phyloP scores from a whole-genome alignment of 2,113 vertebrate genomes.

The Tor tambroides region DNA sequence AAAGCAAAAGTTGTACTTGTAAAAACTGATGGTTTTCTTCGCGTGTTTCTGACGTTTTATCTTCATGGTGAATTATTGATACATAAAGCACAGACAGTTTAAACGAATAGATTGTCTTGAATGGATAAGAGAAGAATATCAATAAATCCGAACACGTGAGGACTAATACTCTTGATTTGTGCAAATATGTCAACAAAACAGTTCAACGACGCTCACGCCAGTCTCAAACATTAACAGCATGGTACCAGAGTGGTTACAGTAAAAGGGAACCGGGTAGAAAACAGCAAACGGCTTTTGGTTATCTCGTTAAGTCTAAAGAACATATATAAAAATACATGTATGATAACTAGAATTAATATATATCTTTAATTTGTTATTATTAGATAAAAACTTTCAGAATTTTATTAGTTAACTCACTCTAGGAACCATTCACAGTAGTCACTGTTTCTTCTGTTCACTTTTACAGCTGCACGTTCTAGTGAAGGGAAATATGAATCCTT shows the following conservation, averaged over 20 bases:
- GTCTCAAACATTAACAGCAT: constrained; percentile 13
- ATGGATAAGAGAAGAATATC: background rate
- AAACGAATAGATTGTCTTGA: background rate
- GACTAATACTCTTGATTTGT: background rate
- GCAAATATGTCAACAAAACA: background rate
- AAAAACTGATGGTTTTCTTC: constrained; percentile 89
- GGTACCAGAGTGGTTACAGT: constrained; percentile 28
- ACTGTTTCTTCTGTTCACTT: background rate
- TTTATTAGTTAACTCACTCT: background rate
- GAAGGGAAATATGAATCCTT: background rate
- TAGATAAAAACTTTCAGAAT: background rate
- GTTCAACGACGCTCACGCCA: background rate
- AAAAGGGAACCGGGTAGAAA: constrained; percentile 40
- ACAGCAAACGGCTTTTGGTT: background rate
- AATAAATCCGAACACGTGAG: background rate
- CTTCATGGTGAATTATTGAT: constrained; percentile 79
- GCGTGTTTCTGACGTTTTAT: constrained; percentile 91
- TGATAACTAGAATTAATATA: background rate
- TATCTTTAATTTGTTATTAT: background rate
- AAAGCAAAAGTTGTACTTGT: constrained; percentile 87
- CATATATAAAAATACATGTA: too few species aligned
- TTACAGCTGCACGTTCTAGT: background rate
- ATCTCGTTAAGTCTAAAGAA: background rate
- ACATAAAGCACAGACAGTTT: background rate
- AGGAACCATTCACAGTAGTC: background rate